Evolutionary conservation across 1,140 invertebrate genomes (phyloP), one percentile per base, ranked within the genome.

Genomic region (Lasaia peninsularis): DNA sequence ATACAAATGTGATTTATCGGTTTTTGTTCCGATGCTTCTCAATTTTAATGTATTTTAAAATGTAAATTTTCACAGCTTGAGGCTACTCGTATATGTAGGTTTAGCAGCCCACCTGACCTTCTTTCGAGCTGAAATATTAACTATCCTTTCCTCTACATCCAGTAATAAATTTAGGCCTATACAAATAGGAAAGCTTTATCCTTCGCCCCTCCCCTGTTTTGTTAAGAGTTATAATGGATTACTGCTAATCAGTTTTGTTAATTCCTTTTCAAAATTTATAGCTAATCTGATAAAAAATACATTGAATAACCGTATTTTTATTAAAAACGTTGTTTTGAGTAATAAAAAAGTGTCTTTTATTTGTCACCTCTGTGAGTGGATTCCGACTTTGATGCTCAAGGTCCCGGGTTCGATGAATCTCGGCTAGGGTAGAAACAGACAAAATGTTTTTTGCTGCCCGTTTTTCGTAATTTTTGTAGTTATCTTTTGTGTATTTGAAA

Each of bases 181-280:
- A 44, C 37, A 44, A 44, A 44, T 20, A 44, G 37, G 16, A 44
- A 44, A 44, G 37, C 37, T 44, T 44, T 44, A 20, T 44, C 37
- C 37, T 10, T 44, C 18, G 16, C 18, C 37, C 16, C 37, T 44
- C 37, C 35, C 37, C 14, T 44, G 37, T 44, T 44, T 44, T 44
- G 40, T 44, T 44, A 44, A 44, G 40, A 44, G 40, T 44, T 44
- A 44, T 44, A 44, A 44, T 44, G 40, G 40, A 44, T 44, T 9
- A 44, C 40, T 44, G 40, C 14, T 44, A 44, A 14, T 16, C 18
- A 16, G 16, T 44, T 44, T 44, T 20, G 40, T 44, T 44, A 44
- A 44, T 44, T 18, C 40, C 40, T 44, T 44, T 20, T 44, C 8
- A 44, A 44, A 44, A 44, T 44, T 20, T 44, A 44, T 44, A 18